Base-by-base conservation (phyloP, 1,140 invertebrate genomes). In the Latrodectus geometricus region DNA sequence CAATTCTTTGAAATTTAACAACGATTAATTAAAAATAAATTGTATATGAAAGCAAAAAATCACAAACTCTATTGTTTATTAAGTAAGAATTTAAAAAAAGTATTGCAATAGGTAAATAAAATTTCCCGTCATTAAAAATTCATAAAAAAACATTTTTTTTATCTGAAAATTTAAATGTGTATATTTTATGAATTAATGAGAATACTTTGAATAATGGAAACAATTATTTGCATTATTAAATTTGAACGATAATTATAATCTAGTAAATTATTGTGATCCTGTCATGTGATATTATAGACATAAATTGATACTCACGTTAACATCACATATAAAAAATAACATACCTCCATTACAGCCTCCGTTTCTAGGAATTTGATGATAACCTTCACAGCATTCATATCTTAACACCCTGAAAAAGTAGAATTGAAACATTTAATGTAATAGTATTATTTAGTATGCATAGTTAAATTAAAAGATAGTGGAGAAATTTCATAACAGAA, bases 341-440 rank as follows among this genome's bases (percentile, higher is more conserved):
- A 90, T 89, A 93, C 93, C 92, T 90, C 91, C 90, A 15, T 90
- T 91, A 88, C 93, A 93, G 14, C 92, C 92, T 14, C 90, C 88
- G 76, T 91, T 89, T 15, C 90, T 91, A 0, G 88, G 87, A 11
- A 91, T 88, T 88, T 90, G 90, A 70, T 91, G 89, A 84, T 89
- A 93, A 2, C 93, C 93, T 87, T 92, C 91, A 82, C 93, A 93
- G 73, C 93, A 93, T 85, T 93, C 92, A 85, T 92, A 93, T 12
- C 91, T 90, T 8, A 93, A 89, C 8, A 92, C 89, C 23, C 92
- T 93, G 88, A 81, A 78, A 68, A 72, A 50, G 61, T 35, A 74
- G 20, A 21, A 75, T 21, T 7, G 23, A 50, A n/a, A 49, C 2
- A 35, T 15, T 9, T 12, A 15, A 48, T 35, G 0, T 11, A 49